Evolutionary conservation across 2,113 vertebrate genomes (phyloP), one percentile per base, ranked within the genome.

Genomic region (Kobus ellipsiprymnus): DNA sequence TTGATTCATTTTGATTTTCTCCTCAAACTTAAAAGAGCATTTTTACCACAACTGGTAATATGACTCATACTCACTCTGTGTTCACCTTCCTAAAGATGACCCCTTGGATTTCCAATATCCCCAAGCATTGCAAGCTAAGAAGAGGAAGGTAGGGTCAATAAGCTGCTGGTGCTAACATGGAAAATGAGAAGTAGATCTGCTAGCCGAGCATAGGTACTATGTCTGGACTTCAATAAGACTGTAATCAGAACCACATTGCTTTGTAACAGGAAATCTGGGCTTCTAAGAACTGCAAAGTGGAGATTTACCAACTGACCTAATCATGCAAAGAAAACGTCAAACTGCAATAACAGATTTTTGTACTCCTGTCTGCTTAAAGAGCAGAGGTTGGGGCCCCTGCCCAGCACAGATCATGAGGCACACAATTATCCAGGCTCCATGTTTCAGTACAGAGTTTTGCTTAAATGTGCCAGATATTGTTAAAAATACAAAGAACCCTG

Each of bases 201-300:
- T 67, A 33, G 36, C 5, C 48, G 88, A 96, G 81, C 33, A 44
- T 88, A 96, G 95, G 90, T 96, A 94, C 60, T 54, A 2, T 36
- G 86, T 46, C 82, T 84, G 86, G 81, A 67, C 71, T 95, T 97
- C 94, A 86, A 3, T 80, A 92, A 64, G 33, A 23, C 87, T 90
- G 13, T 98, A 98, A 98, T 98, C 97, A 96, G 94, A 98, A 96
- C 84, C 93, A 97, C 67, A 98, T 97, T 98, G 94, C 85, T 96
- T 86, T 92, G 19, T 84, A 93, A 87, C 13, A 59, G 94, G 86
- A 94, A 97, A 96, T 93, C 90, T 93, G 85, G 54, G 77, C 88
- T 95, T 97, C 92, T 95, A 94, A 98, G 97, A 98, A 95, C 92
- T 96, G 81, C 87, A 88, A 88, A 87, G 67, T 97, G 94, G 92